Evolutionary conservation across 2,797 vertebrate species (phyloP).

Genomic region (Anas georgica): DNA sequence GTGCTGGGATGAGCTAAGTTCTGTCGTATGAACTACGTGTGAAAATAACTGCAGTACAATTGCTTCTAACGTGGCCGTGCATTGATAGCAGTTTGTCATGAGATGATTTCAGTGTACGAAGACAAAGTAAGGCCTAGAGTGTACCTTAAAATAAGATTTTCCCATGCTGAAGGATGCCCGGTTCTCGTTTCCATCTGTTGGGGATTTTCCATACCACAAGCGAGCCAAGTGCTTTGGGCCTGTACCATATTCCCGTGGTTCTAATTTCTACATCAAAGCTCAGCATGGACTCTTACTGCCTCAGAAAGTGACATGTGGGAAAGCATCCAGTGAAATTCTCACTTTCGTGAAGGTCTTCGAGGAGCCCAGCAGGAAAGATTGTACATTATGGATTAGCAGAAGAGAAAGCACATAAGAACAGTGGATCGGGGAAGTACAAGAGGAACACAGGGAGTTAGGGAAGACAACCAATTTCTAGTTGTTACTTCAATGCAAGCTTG

Average conservation of each 20-base stretch:
- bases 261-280: neutral
- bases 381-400: neutral
- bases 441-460: neutral
- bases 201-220: neutral
- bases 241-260: neutral
- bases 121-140: neutral
- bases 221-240: accelerated
- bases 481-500: neutral
- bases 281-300: neutral
- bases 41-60: neutral
- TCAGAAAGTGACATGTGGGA: neutral
- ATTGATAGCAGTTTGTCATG: neutral
- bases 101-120: neutral
- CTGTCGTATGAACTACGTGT: neutral
- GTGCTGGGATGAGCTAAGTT: neutral
- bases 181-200: neutral
- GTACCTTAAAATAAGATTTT: neutral
- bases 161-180: neutral
- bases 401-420: neutral
- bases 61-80: neutral
- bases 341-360: neutral
- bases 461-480: neutral
- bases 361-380: neutral
- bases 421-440: neutral
- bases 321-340: neutral